Conservation (phyloP, 1,140 invertebrate species). For the Sinella curviseta region DNA sequence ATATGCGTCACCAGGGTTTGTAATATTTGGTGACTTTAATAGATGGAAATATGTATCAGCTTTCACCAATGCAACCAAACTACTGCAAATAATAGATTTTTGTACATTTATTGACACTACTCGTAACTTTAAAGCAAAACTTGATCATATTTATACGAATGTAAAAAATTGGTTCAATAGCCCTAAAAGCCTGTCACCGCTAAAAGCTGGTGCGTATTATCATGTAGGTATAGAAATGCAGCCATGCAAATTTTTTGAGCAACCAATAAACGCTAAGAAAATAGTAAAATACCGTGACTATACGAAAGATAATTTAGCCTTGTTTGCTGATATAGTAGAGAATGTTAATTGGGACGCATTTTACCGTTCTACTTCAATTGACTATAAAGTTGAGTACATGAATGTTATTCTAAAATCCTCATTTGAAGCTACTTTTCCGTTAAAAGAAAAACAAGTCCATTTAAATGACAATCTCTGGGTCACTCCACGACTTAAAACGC, state of each 20-base stretch:
- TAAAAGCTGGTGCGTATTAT: too few species aligned
- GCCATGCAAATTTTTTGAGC: neutral
- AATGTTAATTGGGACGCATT: neutral
- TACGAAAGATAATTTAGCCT: neutral
- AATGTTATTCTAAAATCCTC: neutral
- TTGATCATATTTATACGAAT: too few species aligned
- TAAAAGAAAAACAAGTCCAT: neutral
- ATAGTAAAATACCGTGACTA: neutral
- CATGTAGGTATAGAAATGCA: neutral
- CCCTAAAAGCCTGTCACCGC: too few species aligned
- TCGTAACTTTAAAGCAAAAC: too few species aligned
- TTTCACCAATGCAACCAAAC: too few species aligned
- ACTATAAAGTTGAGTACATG: neutral
- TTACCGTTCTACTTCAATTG: neutral
- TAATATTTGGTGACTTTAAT: constrained; percentile 10
- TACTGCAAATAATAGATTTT: too few species aligned
- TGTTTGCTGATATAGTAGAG: neutral
- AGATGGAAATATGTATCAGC: constrained; percentile 11
- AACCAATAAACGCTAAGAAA: neutral
- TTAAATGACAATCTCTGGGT: neutral
- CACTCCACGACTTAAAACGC: neutral
- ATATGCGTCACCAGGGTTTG: neutral
- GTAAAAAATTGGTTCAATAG: too few species aligned
- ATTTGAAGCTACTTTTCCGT: neutral
- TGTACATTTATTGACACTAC: too few species aligned